Percentiles rank a stretch among this genome's conserved stretches.
phyloP scores from a whole-genome alignment of 2,797 vertebrate genomes.

The Bufotes viridis region DNA sequence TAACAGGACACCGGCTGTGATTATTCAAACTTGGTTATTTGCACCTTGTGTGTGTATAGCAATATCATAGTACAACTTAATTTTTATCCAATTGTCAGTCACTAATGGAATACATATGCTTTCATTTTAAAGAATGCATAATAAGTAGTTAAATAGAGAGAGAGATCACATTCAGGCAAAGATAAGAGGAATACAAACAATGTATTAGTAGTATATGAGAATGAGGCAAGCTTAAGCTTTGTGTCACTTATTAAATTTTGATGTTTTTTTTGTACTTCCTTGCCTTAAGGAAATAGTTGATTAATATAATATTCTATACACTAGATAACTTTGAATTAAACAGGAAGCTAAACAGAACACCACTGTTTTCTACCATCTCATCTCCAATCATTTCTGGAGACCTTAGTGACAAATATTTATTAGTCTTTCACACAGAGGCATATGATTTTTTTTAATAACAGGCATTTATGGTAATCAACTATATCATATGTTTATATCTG shows the following conservation, averaged over 20 bases:
- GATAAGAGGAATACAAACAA: constrained; percentile 19
- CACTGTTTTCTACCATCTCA: constrained; percentile 5
- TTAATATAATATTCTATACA: constrained; percentile 7
- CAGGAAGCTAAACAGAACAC: not conserved
- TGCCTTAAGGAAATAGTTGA: constrained; percentile 28
- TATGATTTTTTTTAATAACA: constrained; percentile 64
- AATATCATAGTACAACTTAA: constrained; percentile 91
- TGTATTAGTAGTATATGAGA: constrained; percentile 8
- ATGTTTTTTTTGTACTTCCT: constrained; percentile 21
- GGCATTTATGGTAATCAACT: constrained; percentile 67
- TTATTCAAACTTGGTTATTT: constrained; percentile 98
- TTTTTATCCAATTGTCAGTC: constrained; percentile 95
- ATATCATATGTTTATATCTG: constrained; percentile 73
- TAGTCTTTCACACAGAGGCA: constrained; percentile 66
- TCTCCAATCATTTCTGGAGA: constrained; percentile 57
- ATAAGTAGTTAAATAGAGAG: constrained; percentile 78
- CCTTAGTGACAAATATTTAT: constrained; percentile 69
- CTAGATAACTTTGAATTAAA: constrained; percentile 32
- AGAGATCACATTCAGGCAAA: not conserved
- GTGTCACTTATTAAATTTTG: not conserved
- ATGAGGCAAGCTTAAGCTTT: not conserved
- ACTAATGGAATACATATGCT: constrained; percentile 94
- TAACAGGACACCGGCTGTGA: constrained; percentile 94
- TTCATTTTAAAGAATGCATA: constrained; percentile 88
- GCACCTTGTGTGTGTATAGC: constrained; percentile 88